These are phyloP conservation scores for Mesoligia furuncula DNA, from an alignment of 2,888 invertebrate species.

Conservation along the genomic window DNA sequence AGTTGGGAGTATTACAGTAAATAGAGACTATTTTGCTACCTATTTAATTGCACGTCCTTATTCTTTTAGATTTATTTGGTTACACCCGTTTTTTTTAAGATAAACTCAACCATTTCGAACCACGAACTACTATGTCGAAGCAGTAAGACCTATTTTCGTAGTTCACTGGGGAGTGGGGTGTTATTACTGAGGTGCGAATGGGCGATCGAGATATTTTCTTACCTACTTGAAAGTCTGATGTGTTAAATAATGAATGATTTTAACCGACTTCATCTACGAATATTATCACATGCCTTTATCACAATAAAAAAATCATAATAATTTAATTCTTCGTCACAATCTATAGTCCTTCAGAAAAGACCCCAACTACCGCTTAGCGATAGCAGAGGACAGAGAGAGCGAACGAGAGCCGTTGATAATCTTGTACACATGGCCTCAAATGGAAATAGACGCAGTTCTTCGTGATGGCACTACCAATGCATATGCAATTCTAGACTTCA, in stretches of 20 bases:
- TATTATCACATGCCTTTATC: neutral
- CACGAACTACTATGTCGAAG: neutral
- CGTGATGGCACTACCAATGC: slow-evolving; percentile 93
- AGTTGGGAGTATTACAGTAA: slow-evolving; percentile 94
- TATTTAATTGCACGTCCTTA: neutral
- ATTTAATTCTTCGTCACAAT: slow-evolving; percentile 11
- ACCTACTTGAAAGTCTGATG: neutral
- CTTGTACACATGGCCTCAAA: slow-evolving; percentile 95
- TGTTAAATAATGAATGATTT: neutral
- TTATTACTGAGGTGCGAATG: neutral
- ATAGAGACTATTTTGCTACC: slow-evolving; percentile 6
- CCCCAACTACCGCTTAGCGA: slow-evolving; percentile 92
- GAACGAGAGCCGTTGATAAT: slow-evolving; percentile 93
- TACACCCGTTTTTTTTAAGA: neutral
- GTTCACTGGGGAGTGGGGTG: neutral
- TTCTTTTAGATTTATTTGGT: neutral
- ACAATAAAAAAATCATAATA: neutral
- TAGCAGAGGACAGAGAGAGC: slow-evolving; percentile 92
- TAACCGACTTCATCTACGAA: too few species aligned
- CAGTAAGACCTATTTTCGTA: neutral
- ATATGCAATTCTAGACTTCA: slow-evolving; percentile 94
- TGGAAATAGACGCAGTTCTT: slow-evolving; percentile 94
- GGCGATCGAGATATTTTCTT: neutral
- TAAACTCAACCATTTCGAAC: neutral
- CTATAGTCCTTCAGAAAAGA: slow-evolving; percentile 82